Evolutionary conservation across 2,888 invertebrate species (phyloP).

Genomic region (Poecilobothrus nobilitatus): DNA sequence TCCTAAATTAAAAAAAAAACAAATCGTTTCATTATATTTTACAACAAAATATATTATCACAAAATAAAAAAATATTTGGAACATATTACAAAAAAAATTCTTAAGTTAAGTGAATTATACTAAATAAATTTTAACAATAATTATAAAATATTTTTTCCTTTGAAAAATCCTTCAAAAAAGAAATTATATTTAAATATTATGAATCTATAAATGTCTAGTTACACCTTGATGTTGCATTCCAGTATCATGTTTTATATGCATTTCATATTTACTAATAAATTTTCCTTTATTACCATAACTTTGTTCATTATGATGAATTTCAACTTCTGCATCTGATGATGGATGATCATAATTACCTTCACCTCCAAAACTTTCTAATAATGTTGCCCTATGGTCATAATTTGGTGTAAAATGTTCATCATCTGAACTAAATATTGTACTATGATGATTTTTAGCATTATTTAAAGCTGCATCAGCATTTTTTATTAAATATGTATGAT

Average conservation of each 20-base stretch:
- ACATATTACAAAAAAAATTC: too few species aligned
- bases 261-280: conserved; percentile 6
- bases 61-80: too few species aligned
- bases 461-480: background rate
- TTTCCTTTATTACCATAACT: conserved; percentile 6
- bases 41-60: too few species aligned
- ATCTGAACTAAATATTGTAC: background rate
- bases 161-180: too few species aligned
- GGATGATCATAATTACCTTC: background rate
- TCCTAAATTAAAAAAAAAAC: too few species aligned
- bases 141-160: too few species aligned
- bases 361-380: conserved; percentile 1
- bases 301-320: background rate
- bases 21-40: too few species aligned
- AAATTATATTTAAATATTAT: background rate
- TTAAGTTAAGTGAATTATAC: too few species aligned
- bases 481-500: background rate
- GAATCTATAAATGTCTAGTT: background rate
- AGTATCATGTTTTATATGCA: background rate
- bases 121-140: too few species aligned
- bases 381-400: background rate
- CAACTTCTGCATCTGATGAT: background rate
- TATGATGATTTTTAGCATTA: background rate
- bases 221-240: background rate
- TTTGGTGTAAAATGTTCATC: background rate